Evolutionary conservation across 1,140 invertebrate species (phyloP).

Genomic region (Dufourea novaeangliae): DNA sequence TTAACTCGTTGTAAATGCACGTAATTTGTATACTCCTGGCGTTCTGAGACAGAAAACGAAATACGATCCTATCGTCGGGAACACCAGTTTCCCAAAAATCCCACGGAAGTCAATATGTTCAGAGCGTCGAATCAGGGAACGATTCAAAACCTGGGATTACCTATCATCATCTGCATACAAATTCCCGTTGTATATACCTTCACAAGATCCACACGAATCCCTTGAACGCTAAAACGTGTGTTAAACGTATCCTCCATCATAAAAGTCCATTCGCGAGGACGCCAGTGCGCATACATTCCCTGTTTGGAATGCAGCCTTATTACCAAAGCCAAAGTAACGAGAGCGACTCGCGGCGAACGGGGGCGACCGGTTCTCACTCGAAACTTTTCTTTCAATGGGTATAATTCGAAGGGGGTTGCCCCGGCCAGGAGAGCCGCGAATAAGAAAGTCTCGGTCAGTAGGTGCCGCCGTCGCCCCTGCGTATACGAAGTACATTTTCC

Average conservation of each 20-base stretch:
- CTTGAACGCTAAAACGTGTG: no score
- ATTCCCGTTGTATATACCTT: no score
- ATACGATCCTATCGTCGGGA: no score
- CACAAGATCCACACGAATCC: no score
- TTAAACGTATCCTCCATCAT: no score
- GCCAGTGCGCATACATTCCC: neutral
- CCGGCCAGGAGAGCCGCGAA: constrained; percentile 5
- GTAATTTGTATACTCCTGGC: no score
- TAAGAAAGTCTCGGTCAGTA: constrained; percentile 66
- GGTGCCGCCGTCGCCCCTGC: constrained; percentile 49
- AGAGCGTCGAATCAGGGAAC: no score
- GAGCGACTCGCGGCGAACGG: neutral
- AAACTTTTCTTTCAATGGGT: neutral
- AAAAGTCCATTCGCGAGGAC: neutral
- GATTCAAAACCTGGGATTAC: no score
- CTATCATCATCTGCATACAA: no score
- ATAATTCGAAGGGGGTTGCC: neutral
- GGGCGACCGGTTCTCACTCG: neutral
- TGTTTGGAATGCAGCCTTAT: neutral
- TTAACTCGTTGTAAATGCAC: no score
- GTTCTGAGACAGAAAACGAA: no score
- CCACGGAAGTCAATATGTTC: no score
- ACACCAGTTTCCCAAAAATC: neutral
- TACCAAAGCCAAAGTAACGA: neutral
- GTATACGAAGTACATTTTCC: constrained; percentile 37